A percentile compares a stretch with the other conserved stretches of the same genome.
These are phyloP conservation scores for Nephrotoma flavescens DNA, from an alignment of 2,888 invertebrate species.

Conservation along the genomic window DNA sequence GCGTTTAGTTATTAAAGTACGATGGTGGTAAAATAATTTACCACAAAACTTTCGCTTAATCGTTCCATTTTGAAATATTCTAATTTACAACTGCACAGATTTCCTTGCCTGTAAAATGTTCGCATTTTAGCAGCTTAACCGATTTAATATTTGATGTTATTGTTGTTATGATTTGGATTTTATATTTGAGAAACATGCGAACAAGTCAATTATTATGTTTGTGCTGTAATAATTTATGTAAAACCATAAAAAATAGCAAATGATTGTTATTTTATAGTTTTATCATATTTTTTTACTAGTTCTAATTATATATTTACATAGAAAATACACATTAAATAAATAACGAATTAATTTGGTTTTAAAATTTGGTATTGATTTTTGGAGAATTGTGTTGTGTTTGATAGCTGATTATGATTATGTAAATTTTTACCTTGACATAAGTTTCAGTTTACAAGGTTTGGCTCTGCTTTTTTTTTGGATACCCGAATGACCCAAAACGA, in stretches of 20 bases:
- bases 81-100: not conserved
- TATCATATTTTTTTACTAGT: not conserved
- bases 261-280: not conserved
- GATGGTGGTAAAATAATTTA: not conserved
- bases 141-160: not conserved
- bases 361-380: not conserved
- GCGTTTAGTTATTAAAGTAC: not conserved
- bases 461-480: no score
- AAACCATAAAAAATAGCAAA: not conserved
- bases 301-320: not conserved
- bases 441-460: no score
- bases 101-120: not conserved
- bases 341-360: not conserved
- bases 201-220: not conserved
- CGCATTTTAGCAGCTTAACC: not conserved
- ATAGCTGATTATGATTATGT: no score
- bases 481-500: no score
- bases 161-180: not conserved
- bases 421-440: no score
- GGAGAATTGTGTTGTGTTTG: not conserved
- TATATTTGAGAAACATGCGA: not conserved
- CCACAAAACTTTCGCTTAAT: not conserved
- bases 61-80: not conserved
- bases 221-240: not conserved
- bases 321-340: not conserved